Evolutionary conservation across 92 coral and sea anemone species (phyloP).

Genomic region (Umimayanthus kanabou): DNA sequence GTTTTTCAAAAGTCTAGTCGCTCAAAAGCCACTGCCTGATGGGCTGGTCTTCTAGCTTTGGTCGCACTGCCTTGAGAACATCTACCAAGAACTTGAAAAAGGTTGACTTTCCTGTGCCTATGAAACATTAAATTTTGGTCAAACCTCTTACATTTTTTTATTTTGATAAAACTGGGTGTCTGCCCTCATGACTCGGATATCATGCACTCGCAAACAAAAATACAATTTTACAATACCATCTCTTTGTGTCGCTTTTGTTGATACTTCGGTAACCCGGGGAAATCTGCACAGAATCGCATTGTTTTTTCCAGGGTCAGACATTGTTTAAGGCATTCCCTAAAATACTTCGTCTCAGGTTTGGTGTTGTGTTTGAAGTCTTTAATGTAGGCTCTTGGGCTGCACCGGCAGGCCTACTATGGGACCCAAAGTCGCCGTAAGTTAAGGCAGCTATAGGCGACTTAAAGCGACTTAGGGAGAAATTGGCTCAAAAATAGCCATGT

Average conservation of each 20-base stretch:
- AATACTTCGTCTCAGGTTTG: slow-evolving; percentile 20
- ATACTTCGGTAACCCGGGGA: neutral
- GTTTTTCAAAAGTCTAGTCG: slow-evolving; percentile 46
- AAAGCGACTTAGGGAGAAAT: too few species aligned
- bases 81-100: slow-evolving; percentile 24
- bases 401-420: too few species aligned
- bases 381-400: slow-evolving; percentile 28
- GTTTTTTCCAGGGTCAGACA: neutral
- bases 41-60: slow-evolving; percentile 4
- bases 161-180: too few species aligned
- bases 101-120: slow-evolving; percentile 48
- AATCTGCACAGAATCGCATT: slow-evolving; percentile 23
- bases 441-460: too few species aligned
- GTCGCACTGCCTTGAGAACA: neutral
- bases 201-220: too few species aligned
- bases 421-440: too few species aligned
- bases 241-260: slow-evolving; percentile 32
- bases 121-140: neutral
- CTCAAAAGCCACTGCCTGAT: slow-evolving; percentile 42
- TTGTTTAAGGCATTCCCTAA: slow-evolving; percentile 27
- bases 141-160: too few species aligned
- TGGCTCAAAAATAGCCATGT: too few species aligned
- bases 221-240: too few species aligned
- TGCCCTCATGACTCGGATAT: too few species aligned
- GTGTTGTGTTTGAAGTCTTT: slow-evolving; percentile 15